These are phyloP conservation scores for Apostichopus leukothele DNA, from an alignment of 53 echinoderm and acorn worm species.

Conservation along the genomic window DNA sequence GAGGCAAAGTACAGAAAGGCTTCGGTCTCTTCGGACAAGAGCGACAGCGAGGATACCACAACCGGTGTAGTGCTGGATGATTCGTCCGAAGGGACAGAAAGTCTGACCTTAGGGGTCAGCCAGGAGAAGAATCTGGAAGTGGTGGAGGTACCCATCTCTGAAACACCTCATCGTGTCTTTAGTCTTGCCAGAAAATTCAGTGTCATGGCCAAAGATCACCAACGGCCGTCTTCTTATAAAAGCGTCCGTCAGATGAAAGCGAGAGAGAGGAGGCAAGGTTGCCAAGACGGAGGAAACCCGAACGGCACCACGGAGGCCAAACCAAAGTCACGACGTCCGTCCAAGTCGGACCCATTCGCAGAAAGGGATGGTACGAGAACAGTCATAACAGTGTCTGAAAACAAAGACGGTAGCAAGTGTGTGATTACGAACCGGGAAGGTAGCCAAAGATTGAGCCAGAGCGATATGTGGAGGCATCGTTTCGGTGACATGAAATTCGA, in stretches of 20 bases:
- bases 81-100: slow-evolving; percentile 42
- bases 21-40: background rate
- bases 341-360: slow-evolving; percentile 43
- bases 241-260: slow-evolving; percentile 36
- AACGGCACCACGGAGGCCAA: slow-evolving; percentile 1
- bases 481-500: background rate
- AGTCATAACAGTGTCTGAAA: slow-evolving; percentile 37
- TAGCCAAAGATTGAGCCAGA: slow-evolving; percentile 32
- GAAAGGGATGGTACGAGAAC: slow-evolving; percentile 43
- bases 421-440: slow-evolving; percentile 35
- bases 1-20: slow-evolving; percentile 68
- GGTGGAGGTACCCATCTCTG: background rate
- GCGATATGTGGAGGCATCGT: slow-evolving; percentile 24
- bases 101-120: background rate
- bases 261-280: slow-evolving; percentile 15
- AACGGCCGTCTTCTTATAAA: slow-evolving; percentile 33
- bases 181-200: slow-evolving; percentile 66
- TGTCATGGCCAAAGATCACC: slow-evolving; percentile 52
- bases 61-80: slow-evolving; percentile 52
- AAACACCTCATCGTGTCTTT: slow-evolving; percentile 36
- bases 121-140: background rate
- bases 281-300: background rate
- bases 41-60: slow-evolving; percentile 50
- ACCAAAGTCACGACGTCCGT: slow-evolving; percentile 22
- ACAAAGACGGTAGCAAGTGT: slow-evolving; percentile 32